Percentiles rank a stretch among this genome's conserved stretches.
phyloP scores from a whole-genome alignment of 2,888 invertebrate species.

The Macrosiphum euphorbiae region DNA sequence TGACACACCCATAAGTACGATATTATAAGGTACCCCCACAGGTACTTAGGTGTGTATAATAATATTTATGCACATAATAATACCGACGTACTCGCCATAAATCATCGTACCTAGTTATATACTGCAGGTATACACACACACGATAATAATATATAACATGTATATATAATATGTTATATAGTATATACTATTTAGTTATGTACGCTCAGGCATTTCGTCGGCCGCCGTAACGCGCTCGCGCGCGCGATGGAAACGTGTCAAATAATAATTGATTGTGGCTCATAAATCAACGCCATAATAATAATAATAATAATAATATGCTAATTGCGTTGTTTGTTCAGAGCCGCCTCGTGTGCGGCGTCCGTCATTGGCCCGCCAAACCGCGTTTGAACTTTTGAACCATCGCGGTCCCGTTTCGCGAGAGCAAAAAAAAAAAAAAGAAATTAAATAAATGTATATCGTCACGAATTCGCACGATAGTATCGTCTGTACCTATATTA shows the following conservation, averaged over 20 bases:
- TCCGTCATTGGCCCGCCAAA: background rate
- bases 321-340: constrained; percentile 59
- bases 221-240: constrained; percentile 1
- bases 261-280: constrained; percentile 52
- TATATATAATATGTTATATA: background rate
- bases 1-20: background rate
- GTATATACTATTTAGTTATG: background rate
- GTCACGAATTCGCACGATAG: background rate
- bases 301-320: constrained; percentile 39
- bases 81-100: background rate
- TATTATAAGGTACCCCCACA: background rate
- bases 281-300: constrained; percentile 49
- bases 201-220: background rate
- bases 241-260: constrained; percentile 44
- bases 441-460: background rate
- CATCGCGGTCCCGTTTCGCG: background rate
- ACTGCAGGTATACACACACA: background rate
- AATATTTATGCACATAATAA: background rate
- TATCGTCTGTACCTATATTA: background rate
- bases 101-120: background rate
- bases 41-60: background rate
- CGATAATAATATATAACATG: background rate
- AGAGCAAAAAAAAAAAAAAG: background rate
- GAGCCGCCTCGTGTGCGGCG: background rate
- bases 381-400: constrained; percentile 43